Percentiles rank a stretch among this genome's conserved stretches.
Evolutionary conservation across 2,888 invertebrate genomes (phyloP).

Genomic region (Caenorhabditis sp.): DNA sequence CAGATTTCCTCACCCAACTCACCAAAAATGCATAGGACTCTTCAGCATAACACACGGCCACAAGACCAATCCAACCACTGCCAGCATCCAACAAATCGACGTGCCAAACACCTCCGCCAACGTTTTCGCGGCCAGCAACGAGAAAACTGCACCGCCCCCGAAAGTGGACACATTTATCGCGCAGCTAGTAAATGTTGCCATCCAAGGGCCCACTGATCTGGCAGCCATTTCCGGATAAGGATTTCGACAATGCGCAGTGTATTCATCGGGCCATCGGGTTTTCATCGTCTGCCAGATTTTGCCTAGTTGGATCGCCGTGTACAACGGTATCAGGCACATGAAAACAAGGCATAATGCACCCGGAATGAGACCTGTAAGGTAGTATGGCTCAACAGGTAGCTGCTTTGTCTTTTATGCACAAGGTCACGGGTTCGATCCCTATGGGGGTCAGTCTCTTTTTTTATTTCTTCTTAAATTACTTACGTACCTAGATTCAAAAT

Average conservation of each 20-base stretch:
- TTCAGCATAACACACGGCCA: constrained; percentile 49
- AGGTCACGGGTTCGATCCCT: too few relatives aligned
- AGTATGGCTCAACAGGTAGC: too few relatives aligned
- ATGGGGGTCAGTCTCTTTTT: too few relatives aligned
- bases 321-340: constrained; percentile 37
- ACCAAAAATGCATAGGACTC: constrained; percentile 52
- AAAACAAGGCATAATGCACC: constrained; percentile 19
- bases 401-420: too few relatives aligned
- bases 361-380: constrained; percentile 26
- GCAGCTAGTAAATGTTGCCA: constrained; percentile 28
- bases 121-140: constrained; percentile 42
- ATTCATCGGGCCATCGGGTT: constrained; percentile 18
- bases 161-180: constrained; percentile 33
- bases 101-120: constrained; percentile 29
- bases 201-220: constrained; percentile 29
- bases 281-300: constrained; percentile 46
- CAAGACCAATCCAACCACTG: constrained; percentile 31
- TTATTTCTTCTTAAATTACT: neutral
- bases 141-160: constrained; percentile 42
- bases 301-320: constrained; percentile 39
- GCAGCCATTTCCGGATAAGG: constrained; percentile 47
- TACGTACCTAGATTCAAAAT: constrained; percentile 32
- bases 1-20: neutral
- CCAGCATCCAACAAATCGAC: constrained; percentile 35
- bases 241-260: constrained; percentile 38